Evolutionary conservation across 1,140 invertebrate genomes (phyloP).

Genomic region (Delia radicum): DNA sequence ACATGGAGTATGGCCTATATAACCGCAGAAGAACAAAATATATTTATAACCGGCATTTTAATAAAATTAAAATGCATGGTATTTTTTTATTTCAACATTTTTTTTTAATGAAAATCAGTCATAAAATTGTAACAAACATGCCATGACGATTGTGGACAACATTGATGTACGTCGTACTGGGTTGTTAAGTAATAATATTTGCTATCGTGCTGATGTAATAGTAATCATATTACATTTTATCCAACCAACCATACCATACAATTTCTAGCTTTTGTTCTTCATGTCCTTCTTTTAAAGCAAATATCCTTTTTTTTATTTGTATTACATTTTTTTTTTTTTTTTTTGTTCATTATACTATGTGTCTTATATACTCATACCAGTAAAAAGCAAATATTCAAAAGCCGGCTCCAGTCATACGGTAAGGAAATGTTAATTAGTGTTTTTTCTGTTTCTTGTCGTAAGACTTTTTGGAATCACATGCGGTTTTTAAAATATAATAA

Average conservation of each 20-base stretch:
- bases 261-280: not conserved
- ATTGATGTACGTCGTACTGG: not conserved
- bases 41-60: conserved; percentile 20
- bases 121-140: not conserved
- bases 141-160: not conserved
- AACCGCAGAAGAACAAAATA: too few species aligned
- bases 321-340: not conserved
- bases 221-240: conserved; percentile 5
- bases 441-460: not conserved
- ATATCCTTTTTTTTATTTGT: not conserved
- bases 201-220: conserved; percentile 16
- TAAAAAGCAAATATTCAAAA: conserved; percentile 11
- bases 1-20: too few species aligned
- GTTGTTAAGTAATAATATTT: conserved; percentile 1
- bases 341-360: not conserved
- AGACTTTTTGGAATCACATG: conserved; percentile 6
- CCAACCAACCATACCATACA: not conserved
- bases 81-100: not conserved
- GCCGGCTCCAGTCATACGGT: conserved; percentile 26
- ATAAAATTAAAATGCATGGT: conserved; percentile 8
- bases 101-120: not conserved
- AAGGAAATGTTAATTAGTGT: not conserved
- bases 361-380: not conserved
- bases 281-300: not conserved
- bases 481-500: not conserved